Base-by-base conservation (phyloP, 2,113 vertebrate genomes). In the Xiphophorus hellerii region DNA sequence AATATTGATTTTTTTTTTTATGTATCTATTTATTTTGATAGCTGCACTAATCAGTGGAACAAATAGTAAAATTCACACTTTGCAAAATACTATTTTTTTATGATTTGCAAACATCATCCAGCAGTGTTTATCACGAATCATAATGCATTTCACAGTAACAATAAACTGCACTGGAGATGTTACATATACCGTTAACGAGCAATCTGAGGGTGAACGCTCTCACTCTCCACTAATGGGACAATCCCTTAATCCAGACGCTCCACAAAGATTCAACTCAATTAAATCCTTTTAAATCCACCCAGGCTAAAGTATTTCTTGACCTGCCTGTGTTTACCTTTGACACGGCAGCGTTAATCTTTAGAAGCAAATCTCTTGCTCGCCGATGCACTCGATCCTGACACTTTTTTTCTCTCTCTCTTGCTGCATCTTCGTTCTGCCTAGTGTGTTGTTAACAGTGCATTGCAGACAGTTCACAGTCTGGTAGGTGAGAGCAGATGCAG, bases 281-380 rank as follows among this genome's bases (percentile, higher is more conserved):
- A 15, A 76, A 80, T 85, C 78, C 25, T 5, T 79, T 81, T 83
- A 83, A 89, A 86, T 66, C 71, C 33, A 66, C 69, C 64, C 6
- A 1, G 27, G 29, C 66, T 60, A 69, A 77, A 66, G 62, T 51
- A 14, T 66, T 29, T 64, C 67, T 71, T 5, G 1, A 62, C 65
- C 5, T 1, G 20, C 61, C 66, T 15, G 60, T 17, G 0, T 61
- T 78, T 39, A 70, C 35, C 61, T 65, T 28, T 58, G 54, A 67
- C 69, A 54, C 17, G 7, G 30, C 62, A 66, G 68, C 69, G 25
- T 44, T 20, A 12, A 48, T 54, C 60, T 33, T 39, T 2, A 33
- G 54, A 39, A 67, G 71, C 67, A 77, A 80, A 76, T 76, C 68
- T 63, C 5, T 42, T 20, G 35, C 69, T 22, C 62, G 35, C 13